These are phyloP conservation scores for Sardinella longiceps DNA, from an alignment of 2,797 vertebrate species.

Conservation along the genomic window DNA sequence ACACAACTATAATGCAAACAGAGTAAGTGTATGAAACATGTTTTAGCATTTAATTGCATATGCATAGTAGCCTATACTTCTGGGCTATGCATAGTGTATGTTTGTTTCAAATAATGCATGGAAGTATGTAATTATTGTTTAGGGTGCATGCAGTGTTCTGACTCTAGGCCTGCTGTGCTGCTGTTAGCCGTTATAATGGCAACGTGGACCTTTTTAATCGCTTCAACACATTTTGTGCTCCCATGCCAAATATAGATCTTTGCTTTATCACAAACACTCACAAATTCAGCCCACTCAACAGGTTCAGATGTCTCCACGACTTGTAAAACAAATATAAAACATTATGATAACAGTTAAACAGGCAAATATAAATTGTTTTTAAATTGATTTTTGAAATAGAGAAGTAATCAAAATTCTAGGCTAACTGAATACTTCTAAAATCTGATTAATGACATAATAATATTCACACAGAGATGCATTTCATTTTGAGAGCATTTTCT, in stretches of 20 bases:
- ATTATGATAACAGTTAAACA: background rate
- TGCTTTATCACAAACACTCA: background rate
- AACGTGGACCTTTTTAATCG: background rate
- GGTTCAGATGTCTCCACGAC: background rate
- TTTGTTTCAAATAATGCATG: background rate
- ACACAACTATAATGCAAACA: too few relatives aligned
- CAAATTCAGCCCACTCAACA: constrained; percentile 11
- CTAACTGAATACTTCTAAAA: background rate
- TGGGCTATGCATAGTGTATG: background rate
- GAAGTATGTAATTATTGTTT: background rate
- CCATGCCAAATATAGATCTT: constrained; percentile 13
- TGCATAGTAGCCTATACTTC: background rate
- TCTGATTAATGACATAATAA: background rate
- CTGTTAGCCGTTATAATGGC: background rate
- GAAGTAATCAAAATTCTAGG: background rate
- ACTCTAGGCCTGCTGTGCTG: background rate
- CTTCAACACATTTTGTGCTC: background rate
- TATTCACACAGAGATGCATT: too few relatives aligned
- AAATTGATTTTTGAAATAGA: too few relatives aligned
- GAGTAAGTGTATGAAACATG: too few relatives aligned
- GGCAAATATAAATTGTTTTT: too few relatives aligned
- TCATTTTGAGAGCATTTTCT: too few relatives aligned
- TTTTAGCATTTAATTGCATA: too few relatives aligned
- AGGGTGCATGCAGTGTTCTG: background rate
- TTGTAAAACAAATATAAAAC: background rate